phyloP scores from a whole-genome alignment of 2,888 invertebrate genomes.

The Caenorhabditis sp. region DNA sequence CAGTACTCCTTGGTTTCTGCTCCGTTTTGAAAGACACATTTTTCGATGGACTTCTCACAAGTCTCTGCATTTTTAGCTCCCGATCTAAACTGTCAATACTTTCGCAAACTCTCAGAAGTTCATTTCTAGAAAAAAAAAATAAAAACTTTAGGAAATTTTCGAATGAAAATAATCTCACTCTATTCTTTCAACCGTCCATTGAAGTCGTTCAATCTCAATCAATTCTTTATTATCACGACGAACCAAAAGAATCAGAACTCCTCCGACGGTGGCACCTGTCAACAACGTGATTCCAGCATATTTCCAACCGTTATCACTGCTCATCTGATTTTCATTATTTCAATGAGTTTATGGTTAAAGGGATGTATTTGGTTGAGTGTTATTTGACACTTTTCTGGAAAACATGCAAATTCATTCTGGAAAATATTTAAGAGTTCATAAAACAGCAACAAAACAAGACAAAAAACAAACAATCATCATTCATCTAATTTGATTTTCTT shows the following conservation, averaged over 20 bases:
- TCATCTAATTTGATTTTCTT: slow-evolving; percentile 35
- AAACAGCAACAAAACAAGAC: background rate
- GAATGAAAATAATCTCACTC: slow-evolving; percentile 6
- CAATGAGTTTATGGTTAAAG: background rate
- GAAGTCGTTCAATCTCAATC: slow-evolving; percentile 28
- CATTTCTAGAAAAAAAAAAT: too few species aligned
- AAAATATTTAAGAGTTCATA: background rate
- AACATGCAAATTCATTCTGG: background rate
- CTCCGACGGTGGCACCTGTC: slow-evolving; percentile 14
- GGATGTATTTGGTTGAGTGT: background rate
- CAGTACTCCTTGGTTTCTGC: background rate
- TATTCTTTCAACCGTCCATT: slow-evolving; percentile 21
- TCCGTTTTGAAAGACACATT: background rate
- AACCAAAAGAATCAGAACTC: slow-evolving; percentile 6
- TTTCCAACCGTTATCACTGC: slow-evolving; percentile 18
- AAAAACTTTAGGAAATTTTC: background rate
- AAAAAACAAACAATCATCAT: slow-evolving; percentile 3
- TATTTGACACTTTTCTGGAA: background rate
- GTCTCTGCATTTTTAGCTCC: slow-evolving; percentile 10
- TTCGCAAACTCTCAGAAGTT: too few species aligned
- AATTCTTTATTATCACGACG: slow-evolving; percentile 14
- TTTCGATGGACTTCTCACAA: slow-evolving; percentile 2
- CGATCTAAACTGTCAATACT: background rate
- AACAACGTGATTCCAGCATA: slow-evolving; percentile 30
- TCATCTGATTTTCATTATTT: background rate